These are phyloP conservation scores for Limosa lapponica DNA, from an alignment of 2,797 vertebrate species.

Conservation along the genomic window DNA sequence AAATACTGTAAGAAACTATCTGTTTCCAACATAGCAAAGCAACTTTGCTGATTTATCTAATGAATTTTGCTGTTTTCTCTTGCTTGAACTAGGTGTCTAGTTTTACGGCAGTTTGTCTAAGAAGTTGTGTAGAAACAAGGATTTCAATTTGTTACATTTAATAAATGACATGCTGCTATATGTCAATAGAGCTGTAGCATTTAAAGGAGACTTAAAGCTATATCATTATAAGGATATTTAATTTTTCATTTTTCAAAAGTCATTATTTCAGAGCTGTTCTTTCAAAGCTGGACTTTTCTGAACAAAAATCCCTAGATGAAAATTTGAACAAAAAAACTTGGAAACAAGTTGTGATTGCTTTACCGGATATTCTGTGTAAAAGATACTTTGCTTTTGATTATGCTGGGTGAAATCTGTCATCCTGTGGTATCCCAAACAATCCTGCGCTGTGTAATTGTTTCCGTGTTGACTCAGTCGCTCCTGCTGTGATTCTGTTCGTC, in stretches of 20 bases:
- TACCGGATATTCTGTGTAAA: neutral
- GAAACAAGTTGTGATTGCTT: neutral
- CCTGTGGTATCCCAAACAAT: neutral
- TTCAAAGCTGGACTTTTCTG: neutral
- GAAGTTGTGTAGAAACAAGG: neutral
- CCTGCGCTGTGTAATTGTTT: constrained; percentile 26
- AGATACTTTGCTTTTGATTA: constrained; percentile 1
- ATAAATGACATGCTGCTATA: neutral
- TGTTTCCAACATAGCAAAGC: neutral
- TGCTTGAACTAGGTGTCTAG: neutral
- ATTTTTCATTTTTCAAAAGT: neutral
- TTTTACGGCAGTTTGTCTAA: neutral
- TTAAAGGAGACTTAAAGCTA: neutral
- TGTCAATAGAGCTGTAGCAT: neutral
- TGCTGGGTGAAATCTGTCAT: neutral
- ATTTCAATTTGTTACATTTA: neutral
- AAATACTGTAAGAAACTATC: neutral
- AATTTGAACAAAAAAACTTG: neutral
- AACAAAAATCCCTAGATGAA: neutral
- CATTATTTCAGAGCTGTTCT: neutral
- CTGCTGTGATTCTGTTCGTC: neutral
- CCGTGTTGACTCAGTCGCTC: constrained; percentile 15
- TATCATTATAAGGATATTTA: neutral
- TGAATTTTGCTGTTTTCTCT: neutral
- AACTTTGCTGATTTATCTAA: neutral